Base-by-base conservation (phyloP, 2,888 invertebrate species). In the Allygus modestus region DNA sequence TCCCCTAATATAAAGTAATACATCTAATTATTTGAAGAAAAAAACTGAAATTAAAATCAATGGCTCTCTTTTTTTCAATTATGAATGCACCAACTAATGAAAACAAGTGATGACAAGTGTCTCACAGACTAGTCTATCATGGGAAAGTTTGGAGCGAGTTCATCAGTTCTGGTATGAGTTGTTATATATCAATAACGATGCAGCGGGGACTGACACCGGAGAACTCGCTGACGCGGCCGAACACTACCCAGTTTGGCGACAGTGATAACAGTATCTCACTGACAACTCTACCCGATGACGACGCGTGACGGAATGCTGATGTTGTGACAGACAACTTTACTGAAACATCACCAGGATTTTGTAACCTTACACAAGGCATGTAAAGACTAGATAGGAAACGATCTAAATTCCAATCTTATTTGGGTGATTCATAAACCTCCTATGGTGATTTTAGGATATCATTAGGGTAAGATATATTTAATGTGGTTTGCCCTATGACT, bases 181-280 rank as follows among this genome's bases (percentile, higher is more conserved):
- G 58, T 12, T 58, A n/a, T 12, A 58, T 20, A 9, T 4, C 20
- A 23, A 58, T 26, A 46, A 58, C 58, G 58, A 58, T 23, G 58
- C 2, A 23, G 9, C 23, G 0, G 5, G 23, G 23, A 23, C 58
- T 58, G 23, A 23, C 58, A 58, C 0, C 12, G 58, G 0, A 1
- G 1, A 23, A 58, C 58, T n/a, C 58, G 58, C 58, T 58, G 58
- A 58, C 20, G 23, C 58, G 9, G 23, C 23, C 12, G 20, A 12
- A 58, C 7, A 58, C 58, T 58, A 58, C 58, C 58, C 58, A 58
- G 17, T 58, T 58, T 23, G 58, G 2, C 23, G 58, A 58, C 51
- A 51, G 12, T 51, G 51, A 51, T 51, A n/a, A 51, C 41, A 41
- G 41, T 11, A 11, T 9, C 46, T 17, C 46, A 17, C 17, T 58